A percentile compares a stretch with the other conserved stretches of the same genome.
phyloP scores from a whole-genome alignment of 2,888 invertebrate genomes.

The Calliopum simillimum region DNA sequence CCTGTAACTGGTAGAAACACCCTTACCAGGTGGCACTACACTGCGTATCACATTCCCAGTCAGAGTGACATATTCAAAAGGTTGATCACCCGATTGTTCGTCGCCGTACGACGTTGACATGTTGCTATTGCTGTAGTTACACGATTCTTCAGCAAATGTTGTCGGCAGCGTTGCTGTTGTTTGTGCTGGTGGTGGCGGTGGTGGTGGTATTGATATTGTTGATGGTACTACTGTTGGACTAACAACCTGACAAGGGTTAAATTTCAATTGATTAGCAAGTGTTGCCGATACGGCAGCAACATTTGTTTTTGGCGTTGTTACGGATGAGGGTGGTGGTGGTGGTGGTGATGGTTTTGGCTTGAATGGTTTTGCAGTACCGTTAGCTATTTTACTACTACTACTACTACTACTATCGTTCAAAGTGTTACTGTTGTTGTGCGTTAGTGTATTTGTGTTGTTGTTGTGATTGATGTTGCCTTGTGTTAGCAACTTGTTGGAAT shows the following conservation, averaged over 20 bases:
- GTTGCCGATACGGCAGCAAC: slow-evolving; percentile 59
- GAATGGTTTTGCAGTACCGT: slow-evolving; percentile 46
- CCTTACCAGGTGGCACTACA: slow-evolving; percentile 67
- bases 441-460: slow-evolving; percentile 45
- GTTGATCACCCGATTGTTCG: slow-evolving; percentile 52
- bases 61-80: slow-evolving; percentile 65
- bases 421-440: slow-evolving; percentile 24
- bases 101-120: slow-evolving; percentile 28
- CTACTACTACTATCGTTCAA: slow-evolving; percentile 39
- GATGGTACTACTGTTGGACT: slow-evolving; percentile 46
- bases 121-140: slow-evolving; percentile 43
- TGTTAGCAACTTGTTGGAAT: slow-evolving; percentile 60
- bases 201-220: slow-evolving; percentile 40
- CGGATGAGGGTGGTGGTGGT: background rate
- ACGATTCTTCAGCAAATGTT: slow-evolving; percentile 46
- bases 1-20: slow-evolving; percentile 61
- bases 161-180: slow-evolving; percentile 41
- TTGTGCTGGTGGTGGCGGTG: slow-evolving; percentile 42
- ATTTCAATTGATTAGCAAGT: slow-evolving; percentile 64
- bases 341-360: slow-evolving; percentile 35
- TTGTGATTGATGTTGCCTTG: slow-evolving; percentile 45
- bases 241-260: slow-evolving; percentile 63
- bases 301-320: slow-evolving; percentile 48
- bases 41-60: slow-evolving; percentile 67
- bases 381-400: slow-evolving; percentile 40